Percentiles rank a stretch among this genome's conserved stretches.
Conservation (phyloP, 2,888 invertebrate genomes). For the Pandemis corylana region DNA sequence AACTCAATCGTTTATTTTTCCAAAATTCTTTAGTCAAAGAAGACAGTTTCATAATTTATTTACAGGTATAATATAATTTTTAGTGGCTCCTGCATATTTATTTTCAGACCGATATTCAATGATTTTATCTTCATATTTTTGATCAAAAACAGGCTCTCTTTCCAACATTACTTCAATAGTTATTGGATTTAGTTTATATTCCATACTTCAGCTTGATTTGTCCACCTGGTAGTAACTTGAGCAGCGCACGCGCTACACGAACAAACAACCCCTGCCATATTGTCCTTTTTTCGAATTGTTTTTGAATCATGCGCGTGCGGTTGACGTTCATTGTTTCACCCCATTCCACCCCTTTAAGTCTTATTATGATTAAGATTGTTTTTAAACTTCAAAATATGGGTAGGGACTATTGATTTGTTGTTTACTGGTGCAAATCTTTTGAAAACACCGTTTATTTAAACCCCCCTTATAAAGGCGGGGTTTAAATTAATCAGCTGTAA, state of each 20-base stretch:
- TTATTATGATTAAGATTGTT: slow-evolving; percentile 6
- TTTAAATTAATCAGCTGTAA: too few species aligned
- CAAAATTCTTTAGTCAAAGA: too few species aligned
- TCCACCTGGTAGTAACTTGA: slow-evolving; percentile 40
- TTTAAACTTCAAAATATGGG: not conserved
- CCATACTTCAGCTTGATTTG: not conserved
- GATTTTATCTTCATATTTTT: too few species aligned
- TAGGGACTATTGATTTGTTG: not conserved
- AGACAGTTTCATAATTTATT: too few species aligned
- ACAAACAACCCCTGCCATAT: slow-evolving; percentile 44
- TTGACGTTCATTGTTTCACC: slow-evolving; percentile 42
- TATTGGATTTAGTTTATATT: not conserved
- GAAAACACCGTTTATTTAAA: too few species aligned
- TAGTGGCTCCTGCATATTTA: too few species aligned
- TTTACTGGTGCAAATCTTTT: not conserved
- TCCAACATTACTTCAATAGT: too few species aligned
- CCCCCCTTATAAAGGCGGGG: too few species aligned
- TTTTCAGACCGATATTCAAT: too few species aligned
- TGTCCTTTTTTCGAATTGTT: slow-evolving; percentile 49
- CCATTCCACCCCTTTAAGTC: slow-evolving; percentile 4
- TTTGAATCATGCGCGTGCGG: slow-evolving; percentile 45
- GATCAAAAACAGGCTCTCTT: too few species aligned
- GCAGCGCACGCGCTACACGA: slow-evolving; percentile 43
- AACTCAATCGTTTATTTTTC: too few species aligned
- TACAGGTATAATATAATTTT: too few species aligned